Percentiles rank a stretch among this genome's conserved stretches.
Evolutionary conservation across 2,888 invertebrate species (phyloP).

Genomic region (Epsilonema sp.): DNA sequence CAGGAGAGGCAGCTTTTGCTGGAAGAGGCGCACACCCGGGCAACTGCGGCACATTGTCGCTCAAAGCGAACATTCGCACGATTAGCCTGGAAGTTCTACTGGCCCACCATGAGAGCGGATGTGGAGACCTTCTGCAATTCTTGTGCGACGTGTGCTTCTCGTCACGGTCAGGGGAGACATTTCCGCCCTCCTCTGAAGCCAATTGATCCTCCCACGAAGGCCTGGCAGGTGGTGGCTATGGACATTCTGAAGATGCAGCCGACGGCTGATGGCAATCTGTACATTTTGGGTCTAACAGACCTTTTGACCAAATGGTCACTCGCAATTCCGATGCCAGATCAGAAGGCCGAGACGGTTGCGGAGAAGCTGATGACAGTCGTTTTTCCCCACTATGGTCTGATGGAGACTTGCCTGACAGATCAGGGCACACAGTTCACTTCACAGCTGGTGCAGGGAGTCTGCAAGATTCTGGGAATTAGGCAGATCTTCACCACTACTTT

Average conservation of each 20-base stretch:
- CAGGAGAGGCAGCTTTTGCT: neutral
- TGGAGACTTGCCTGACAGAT: neutral
- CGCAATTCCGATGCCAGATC: neutral
- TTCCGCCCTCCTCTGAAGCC: neutral
- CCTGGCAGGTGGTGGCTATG: neutral
- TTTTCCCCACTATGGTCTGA: neutral
- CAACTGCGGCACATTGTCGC: neutral
- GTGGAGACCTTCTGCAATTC: neutral
- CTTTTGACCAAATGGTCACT: neutral
- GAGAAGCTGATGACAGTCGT: neutral
- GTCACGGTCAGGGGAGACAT: neutral
- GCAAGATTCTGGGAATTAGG: neutral
- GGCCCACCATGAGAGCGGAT: neutral
- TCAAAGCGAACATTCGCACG: neutral
- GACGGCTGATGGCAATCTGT: neutral
- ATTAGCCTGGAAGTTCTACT: neutral
- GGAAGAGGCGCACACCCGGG: neutral
- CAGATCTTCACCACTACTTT: neutral
- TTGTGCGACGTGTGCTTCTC: neutral
- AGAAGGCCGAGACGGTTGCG: neutral
- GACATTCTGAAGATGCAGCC: neutral
- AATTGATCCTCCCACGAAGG: neutral
- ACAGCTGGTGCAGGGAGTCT: neutral
- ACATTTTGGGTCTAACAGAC: neutral
- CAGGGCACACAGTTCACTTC: neutral